phyloP scores from a whole-genome alignment of 2,113 vertebrate species.

The Semicossyphus pulcher region DNA sequence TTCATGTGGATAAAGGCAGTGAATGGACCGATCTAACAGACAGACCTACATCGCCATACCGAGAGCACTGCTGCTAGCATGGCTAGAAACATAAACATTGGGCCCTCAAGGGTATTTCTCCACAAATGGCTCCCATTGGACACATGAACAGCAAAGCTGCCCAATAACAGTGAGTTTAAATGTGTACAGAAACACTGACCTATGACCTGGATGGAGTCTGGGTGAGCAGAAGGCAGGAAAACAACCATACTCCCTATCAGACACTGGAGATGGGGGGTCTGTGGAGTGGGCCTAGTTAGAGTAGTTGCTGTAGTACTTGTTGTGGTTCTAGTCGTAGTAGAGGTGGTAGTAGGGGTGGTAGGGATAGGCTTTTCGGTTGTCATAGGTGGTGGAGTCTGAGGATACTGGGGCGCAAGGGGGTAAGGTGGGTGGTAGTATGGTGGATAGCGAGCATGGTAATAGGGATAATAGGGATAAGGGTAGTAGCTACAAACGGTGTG shows the following conservation, averaged over 20 bases:
- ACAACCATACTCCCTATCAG: constrained; percentile 43
- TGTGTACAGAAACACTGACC: constrained; percentile 66
- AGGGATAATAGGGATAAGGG: constrained; percentile 14
- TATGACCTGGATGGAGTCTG: constrained; percentile 76
- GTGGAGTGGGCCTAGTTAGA: constrained; percentile 6
- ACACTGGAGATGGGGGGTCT: constrained; percentile 61
- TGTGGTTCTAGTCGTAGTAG: background rate
- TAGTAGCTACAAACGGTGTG: constrained; percentile 35
- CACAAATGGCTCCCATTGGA: background rate
- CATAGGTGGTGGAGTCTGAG: background rate
- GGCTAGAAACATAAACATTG: too few species aligned
- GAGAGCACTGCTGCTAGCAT: background rate
- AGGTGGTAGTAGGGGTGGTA: background rate
- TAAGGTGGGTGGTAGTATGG: background rate
- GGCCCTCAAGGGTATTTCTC: background rate
- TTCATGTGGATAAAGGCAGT: too few species aligned
- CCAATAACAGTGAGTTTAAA: background rate
- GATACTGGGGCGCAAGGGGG: constrained; percentile 13
- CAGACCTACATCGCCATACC: background rate
- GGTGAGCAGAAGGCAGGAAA: constrained; percentile 72
- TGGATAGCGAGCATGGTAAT: constrained; percentile 20
- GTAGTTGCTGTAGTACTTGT: background rate
- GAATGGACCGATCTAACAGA: too few species aligned
- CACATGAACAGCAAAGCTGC: background rate
- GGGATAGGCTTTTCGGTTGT: background rate